A percentile compares a stretch with the other conserved stretches of the same genome.
Conservation (phyloP, 2,113 vertebrate genomes). For the Sebastes schlegelii region DNA sequence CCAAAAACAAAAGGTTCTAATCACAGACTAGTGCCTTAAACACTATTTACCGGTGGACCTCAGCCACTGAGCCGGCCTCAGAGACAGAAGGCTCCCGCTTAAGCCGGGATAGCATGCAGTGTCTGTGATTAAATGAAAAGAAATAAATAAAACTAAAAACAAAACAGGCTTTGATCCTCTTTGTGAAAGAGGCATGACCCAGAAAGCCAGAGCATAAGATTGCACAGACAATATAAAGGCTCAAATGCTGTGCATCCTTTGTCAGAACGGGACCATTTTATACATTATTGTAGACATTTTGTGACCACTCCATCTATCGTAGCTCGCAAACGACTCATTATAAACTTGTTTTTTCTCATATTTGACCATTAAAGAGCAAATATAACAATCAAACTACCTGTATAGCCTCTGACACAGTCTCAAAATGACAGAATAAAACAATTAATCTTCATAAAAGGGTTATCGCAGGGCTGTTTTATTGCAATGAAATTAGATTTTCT, state of each 20-base stretch:
- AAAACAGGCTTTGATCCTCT: conserved; percentile 61
- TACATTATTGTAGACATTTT: not conserved
- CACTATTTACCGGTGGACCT: conserved; percentile 67
- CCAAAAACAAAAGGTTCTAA: conserved; percentile 77
- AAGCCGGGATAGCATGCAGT: conserved; percentile 46
- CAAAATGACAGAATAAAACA: not conserved
- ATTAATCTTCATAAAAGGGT: not conserved
- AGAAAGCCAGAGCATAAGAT: conserved; percentile 40
- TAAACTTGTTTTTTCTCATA: not conserved
- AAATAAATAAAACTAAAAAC: conserved; percentile 58
- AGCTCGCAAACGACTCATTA: not conserved
- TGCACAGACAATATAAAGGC: not conserved
- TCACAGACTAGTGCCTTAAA: conserved; percentile 76
- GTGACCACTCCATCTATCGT: not conserved
- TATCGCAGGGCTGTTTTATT: not conserved
- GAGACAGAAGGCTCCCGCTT: conserved; percentile 55
- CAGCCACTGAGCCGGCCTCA: conserved; percentile 58
- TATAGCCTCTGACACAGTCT: not conserved
- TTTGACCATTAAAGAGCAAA: not conserved
- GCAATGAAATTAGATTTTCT: not conserved
- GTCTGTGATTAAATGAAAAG: conserved; percentile 56
- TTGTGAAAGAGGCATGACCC: conserved; percentile 56
- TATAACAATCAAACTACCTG: not conserved
- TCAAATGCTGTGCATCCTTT: not conserved
- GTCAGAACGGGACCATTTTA: not conserved